Percentiles rank a stretch among this genome's conserved stretches.
These are phyloP conservation scores for Parasteatoda lunata DNA, from an alignment of 2,888 invertebrate genomes.

Conservation along the genomic window DNA sequence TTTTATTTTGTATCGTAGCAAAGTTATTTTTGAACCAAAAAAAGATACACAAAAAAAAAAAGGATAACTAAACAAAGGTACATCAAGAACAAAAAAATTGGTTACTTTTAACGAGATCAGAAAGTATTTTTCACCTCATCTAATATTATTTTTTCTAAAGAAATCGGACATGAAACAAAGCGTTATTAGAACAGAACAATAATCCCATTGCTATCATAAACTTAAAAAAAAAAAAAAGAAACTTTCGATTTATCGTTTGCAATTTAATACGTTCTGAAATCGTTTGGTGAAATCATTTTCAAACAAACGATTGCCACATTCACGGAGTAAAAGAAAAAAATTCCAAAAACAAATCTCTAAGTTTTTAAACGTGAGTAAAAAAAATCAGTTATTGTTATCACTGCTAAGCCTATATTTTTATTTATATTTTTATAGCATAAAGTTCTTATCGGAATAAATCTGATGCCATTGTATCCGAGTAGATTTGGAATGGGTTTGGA, in stretches of 20 bases:
- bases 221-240: neutral
- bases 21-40: too few species aligned
- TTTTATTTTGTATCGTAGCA: too few species aligned
- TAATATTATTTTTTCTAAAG: too few species aligned
- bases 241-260: constrained; percentile 39
- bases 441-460: neutral
- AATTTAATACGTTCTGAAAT: constrained; percentile 52
- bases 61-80: too few species aligned
- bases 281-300: constrained; percentile 45
- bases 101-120: too few species aligned
- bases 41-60: too few species aligned
- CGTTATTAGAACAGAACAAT: neutral
- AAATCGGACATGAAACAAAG: neutral
- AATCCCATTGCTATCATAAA: neutral
- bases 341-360: neutral
- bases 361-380: neutral
- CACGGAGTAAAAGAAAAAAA: constrained; percentile 1
- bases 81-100: too few species aligned
- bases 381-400: neutral
- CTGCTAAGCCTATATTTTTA: neutral
- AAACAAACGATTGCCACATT: constrained; percentile 5
- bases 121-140: too few species aligned
- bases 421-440: neutral
- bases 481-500: neutral
- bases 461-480: neutral